Conservation (phyloP, 2,888 invertebrate genomes). For the Standfussiana lucernea region DNA sequence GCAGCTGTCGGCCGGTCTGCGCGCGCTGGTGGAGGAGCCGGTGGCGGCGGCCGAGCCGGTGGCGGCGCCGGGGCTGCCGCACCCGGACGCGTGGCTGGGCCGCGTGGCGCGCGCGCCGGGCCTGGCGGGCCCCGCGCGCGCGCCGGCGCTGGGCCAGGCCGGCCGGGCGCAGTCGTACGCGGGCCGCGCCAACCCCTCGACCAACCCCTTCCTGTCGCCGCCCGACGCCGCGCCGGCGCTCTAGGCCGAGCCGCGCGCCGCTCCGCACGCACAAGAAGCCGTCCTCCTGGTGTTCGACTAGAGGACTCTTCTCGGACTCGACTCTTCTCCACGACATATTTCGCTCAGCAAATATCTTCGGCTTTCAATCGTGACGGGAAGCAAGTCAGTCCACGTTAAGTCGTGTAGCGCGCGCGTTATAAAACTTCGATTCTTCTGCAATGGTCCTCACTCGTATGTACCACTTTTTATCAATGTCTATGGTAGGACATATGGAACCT, state of each 20-base stretch:
- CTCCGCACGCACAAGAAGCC: slow-evolving; percentile 36
- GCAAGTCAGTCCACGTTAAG: slow-evolving; percentile 8
- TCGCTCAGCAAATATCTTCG: slow-evolving; percentile 21
- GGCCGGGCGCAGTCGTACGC: slow-evolving; percentile 77
- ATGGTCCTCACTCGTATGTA: slow-evolving; percentile 19
- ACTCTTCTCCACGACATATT: slow-evolving; percentile 7
- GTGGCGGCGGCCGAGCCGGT: slow-evolving; percentile 78
- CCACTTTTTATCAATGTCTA: slow-evolving; percentile 31
- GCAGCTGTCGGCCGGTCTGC: slow-evolving; percentile 94
- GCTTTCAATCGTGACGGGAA: slow-evolving; percentile 16
- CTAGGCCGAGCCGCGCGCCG: slow-evolving; percentile 53
- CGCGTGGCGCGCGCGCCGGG: slow-evolving; percentile 91
- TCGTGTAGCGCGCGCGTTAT: slow-evolving; percentile 49
- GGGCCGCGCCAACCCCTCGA: slow-evolving; percentile 65
- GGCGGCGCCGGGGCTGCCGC: slow-evolving; percentile 90
- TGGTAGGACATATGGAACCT: slow-evolving; percentile 28
- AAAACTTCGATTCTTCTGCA: slow-evolving; percentile 31
- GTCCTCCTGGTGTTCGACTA: slow-evolving; percentile 51
- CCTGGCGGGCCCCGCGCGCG: slow-evolving; percentile 79
- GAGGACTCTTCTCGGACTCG: slow-evolving; percentile 15
- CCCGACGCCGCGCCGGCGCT: slow-evolving; percentile 59
- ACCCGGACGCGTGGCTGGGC: slow-evolving; percentile 96
- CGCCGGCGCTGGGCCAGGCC: slow-evolving; percentile 89
- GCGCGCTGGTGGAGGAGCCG: slow-evolving; percentile 92
- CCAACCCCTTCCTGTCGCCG: slow-evolving; percentile 73